phyloP scores from a whole-genome alignment of 2,797 vertebrate genomes.

The Myiothlypis coronata region DNA sequence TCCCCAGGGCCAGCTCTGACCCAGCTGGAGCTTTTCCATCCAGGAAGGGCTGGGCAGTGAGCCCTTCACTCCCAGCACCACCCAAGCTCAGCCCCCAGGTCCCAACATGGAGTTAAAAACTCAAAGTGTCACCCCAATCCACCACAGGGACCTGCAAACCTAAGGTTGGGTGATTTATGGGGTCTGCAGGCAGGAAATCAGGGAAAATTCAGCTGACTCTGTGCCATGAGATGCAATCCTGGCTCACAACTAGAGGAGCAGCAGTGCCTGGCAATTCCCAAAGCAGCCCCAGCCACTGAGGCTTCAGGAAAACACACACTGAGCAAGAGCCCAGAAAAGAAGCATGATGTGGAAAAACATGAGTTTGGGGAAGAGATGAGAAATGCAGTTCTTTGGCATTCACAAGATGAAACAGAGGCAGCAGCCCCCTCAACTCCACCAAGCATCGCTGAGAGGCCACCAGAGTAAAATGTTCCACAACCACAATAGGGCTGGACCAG shows the following conservation, averaged over 20 bases:
- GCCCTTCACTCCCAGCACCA: neutral
- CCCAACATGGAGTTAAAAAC: accelerated
- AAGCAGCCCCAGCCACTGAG: neutral
- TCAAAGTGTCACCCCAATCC: neutral
- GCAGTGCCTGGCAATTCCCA: neutral
- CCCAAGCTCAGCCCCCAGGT: neutral
- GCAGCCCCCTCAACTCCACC: neutral
- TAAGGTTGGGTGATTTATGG: neutral
- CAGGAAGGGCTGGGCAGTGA: accelerated
- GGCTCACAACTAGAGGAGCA: neutral
- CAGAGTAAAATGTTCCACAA: neutral
- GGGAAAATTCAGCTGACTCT: accelerated
- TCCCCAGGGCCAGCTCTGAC: neutral
- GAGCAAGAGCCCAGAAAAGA: neutral
- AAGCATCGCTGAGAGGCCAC: neutral
- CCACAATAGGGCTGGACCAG: neutral
- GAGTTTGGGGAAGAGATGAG: neutral
- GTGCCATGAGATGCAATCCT: neutral
- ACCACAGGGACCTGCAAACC: neutral
- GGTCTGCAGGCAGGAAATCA: neutral
- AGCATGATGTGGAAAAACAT: accelerated
- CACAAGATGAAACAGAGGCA: neutral
- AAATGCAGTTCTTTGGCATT: neutral
- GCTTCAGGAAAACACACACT: neutral
- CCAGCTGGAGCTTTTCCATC: neutral